phyloP scores from a whole-genome alignment of 2,797 vertebrate species.

The Carduelis carduelis region DNA sequence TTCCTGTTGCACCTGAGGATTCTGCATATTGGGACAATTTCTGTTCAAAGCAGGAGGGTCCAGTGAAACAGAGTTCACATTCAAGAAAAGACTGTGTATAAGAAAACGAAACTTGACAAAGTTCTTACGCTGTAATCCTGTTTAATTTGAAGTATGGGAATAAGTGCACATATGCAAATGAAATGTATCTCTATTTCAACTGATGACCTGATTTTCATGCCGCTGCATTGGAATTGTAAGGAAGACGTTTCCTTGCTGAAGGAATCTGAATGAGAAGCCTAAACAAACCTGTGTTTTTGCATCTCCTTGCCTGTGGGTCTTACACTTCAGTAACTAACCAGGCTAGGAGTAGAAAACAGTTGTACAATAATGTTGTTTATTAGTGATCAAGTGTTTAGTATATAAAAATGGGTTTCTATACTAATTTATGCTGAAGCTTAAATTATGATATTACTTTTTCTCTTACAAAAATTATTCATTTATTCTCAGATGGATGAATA shows the following conservation, averaged over 20 bases:
- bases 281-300: not conserved
- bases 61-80: constrained; percentile 77
- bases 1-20: constrained; percentile 86
- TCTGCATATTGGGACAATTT: constrained; percentile 88
- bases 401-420: not conserved
- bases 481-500: not conserved
- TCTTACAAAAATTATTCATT: not conserved
- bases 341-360: not conserved
- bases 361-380: not conserved
- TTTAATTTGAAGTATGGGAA: not conserved
- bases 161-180: not conserved
- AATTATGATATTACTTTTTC: not conserved
- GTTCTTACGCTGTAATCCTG: not conserved
- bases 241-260: not conserved
- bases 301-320: not conserved
- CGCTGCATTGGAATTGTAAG: not conserved
- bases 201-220: not conserved
- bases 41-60: constrained; percentile 82
- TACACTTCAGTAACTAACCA: not conserved
- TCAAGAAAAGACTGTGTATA: constrained; percentile 25
- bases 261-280: not conserved
- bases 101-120: not conserved
- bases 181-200: not conserved
- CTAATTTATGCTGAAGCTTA: not conserved
- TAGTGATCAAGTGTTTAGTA: not conserved